Evolutionary conservation across 2,113 vertebrate genomes (phyloP).

Genomic region (Oreochromis aureus): DNA sequence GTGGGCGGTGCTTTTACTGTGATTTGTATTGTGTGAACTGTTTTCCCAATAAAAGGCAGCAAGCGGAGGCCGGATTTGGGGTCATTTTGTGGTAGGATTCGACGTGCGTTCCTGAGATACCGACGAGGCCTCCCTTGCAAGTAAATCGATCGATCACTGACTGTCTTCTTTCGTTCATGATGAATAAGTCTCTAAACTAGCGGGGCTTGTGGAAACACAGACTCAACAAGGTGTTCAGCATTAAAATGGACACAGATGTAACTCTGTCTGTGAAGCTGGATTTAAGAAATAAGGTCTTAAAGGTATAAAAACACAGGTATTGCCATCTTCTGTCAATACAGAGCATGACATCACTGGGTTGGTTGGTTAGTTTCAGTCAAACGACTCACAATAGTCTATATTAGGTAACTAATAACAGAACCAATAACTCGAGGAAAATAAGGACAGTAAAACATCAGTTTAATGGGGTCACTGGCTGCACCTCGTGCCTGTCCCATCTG

Average conservation of each 20-base stretch:
- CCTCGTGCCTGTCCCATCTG: constrained; percentile 53
- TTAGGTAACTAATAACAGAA: background rate
- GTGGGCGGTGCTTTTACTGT: too few relatives aligned
- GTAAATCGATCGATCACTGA: too few relatives aligned
- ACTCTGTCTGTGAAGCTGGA: background rate
- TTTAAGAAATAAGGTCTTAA: rapidly evolving
- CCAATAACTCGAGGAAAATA: rapidly evolving
- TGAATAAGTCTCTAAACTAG: too few relatives aligned
- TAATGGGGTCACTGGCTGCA: background rate
- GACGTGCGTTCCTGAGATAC: too few relatives aligned
- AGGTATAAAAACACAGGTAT: rapidly evolving
- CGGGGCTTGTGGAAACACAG: too few relatives aligned
- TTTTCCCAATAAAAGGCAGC: too few relatives aligned
- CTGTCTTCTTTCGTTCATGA: too few relatives aligned
- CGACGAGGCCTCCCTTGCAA: too few relatives aligned
- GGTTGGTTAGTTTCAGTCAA: background rate
- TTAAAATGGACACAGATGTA: background rate
- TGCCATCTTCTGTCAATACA: rapidly evolving
- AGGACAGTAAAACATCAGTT: background rate
- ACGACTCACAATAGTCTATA: rapidly evolving
- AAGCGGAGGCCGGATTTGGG: too few relatives aligned
- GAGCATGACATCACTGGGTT: rapidly evolving
- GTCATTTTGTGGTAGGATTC: too few relatives aligned
- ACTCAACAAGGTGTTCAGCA: background rate
- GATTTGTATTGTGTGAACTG: too few relatives aligned